Conservation (phyloP, 2,113 vertebrate species). For the Leptocoma aspasia region DNA sequence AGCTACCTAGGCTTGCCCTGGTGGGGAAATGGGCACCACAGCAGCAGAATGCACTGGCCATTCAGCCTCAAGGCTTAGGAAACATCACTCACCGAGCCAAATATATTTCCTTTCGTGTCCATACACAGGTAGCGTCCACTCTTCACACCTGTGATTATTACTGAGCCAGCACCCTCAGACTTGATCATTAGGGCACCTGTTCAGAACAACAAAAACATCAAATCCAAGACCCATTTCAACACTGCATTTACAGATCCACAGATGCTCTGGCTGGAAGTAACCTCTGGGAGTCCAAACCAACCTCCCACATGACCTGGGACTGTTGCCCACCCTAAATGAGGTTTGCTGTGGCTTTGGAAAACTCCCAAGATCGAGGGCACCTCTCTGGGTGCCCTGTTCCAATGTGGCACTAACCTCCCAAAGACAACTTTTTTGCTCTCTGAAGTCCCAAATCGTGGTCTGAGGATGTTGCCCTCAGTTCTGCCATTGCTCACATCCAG, state of each 20-base stretch:
- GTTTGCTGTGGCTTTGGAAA: not conserved
- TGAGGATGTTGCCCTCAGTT: not conserved
- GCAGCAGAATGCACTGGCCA: not conserved
- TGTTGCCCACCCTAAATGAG: not conserved
- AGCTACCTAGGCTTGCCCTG: not conserved
- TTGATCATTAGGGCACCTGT: conserved; percentile 81
- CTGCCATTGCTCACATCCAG: not conserved
- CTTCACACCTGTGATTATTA: conserved; percentile 81
- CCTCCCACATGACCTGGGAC: not conserved
- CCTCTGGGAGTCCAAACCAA: not conserved
- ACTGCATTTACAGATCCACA: not conserved
- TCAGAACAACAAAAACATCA: not conserved
- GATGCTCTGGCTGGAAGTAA: not conserved
- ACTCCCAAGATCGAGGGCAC: not conserved
- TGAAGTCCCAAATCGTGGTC: not conserved
- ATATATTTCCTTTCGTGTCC: conserved; percentile 74
- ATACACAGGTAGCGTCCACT: conserved; percentile 79
- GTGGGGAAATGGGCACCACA: not conserved
- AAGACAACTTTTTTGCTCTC: not conserved
- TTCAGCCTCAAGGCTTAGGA: not conserved
- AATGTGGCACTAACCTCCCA: not conserved
- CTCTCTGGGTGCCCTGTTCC: not conserved
- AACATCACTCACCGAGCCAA: conserved; percentile 82
- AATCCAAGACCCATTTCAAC: not conserved
- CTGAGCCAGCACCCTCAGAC: conserved; percentile 69